Percentiles rank a stretch among this genome's conserved stretches.
Conservation (phyloP, 1,140 invertebrate species). For the Metopolophium dirhodum region DNA sequence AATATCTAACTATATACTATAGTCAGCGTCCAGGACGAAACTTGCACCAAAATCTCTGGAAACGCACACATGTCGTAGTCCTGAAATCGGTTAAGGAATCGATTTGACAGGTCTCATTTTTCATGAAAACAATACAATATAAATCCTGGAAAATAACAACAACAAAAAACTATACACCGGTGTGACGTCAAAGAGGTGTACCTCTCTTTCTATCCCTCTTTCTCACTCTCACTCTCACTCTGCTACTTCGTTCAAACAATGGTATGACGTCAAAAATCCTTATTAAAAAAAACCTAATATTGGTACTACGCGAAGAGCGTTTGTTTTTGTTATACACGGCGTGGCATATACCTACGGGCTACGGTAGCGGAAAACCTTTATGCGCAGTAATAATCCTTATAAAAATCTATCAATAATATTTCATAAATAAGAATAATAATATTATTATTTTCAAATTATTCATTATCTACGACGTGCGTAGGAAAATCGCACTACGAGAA, state of each 20-base stretch:
- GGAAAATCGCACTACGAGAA: neutral
- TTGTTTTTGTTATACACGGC: neutral
- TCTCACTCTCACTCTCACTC: neutral
- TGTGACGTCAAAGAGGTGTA: neutral
- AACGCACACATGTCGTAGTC: neutral
- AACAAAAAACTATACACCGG: neutral
- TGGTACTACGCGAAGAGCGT: neutral
- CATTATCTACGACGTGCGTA: neutral
- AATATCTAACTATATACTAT: too few species aligned
- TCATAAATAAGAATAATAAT: neutral
- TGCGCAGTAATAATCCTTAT: neutral
- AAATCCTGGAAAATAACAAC: neutral
- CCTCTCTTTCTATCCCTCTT: neutral
- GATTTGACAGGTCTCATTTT: neutral
- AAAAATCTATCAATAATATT: neutral
- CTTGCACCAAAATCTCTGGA: neutral
- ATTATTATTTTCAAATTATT: neutral
- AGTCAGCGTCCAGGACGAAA: neutral
- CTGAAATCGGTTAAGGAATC: neutral
- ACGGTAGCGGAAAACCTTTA: neutral
- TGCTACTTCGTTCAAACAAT: neutral
- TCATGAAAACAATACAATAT: neutral
- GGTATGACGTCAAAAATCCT: slow-evolving; percentile 4
- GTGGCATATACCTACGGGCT: neutral
- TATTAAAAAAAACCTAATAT: neutral